Evolutionary conservation across 1,140 invertebrate genomes (phyloP).

Genomic region (Sminthurides bifidus): DNA sequence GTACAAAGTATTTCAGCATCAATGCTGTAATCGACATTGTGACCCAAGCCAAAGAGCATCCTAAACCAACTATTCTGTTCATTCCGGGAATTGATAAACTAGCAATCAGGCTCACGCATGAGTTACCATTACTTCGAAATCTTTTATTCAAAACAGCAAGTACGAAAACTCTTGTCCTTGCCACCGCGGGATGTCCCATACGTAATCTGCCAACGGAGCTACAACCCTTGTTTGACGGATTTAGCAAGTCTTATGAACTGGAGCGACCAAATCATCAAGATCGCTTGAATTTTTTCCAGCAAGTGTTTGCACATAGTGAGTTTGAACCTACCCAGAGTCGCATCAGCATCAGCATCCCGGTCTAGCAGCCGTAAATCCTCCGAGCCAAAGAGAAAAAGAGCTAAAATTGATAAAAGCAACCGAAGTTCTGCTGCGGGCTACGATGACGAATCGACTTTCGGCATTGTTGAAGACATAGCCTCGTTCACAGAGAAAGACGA

Average conservation of each 20-base stretch:
- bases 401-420: no score
- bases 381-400: no score
- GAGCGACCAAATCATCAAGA: neutral
- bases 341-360: no score
- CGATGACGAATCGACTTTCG: neutral
- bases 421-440: neutral
- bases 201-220: neutral
- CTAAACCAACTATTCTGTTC: neutral
- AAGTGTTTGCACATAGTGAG: neutral
- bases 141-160: neutral
- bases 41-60: neutral
- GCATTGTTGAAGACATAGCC: neutral
- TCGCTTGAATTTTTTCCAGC: neutral
- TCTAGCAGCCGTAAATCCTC: no score
- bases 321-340: neutral
- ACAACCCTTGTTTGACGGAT: conserved; percentile 2
- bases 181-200: neutral
- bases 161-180: neutral
- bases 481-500: neutral
- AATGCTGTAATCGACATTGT: neutral
- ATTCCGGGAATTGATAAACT: conserved; percentile 3
- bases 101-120: neutral
- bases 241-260: neutral
- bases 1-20: neutral
- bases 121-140: neutral